phyloP scores from a whole-genome alignment of 2,797 vertebrate species.

The Chromis chromis region DNA sequence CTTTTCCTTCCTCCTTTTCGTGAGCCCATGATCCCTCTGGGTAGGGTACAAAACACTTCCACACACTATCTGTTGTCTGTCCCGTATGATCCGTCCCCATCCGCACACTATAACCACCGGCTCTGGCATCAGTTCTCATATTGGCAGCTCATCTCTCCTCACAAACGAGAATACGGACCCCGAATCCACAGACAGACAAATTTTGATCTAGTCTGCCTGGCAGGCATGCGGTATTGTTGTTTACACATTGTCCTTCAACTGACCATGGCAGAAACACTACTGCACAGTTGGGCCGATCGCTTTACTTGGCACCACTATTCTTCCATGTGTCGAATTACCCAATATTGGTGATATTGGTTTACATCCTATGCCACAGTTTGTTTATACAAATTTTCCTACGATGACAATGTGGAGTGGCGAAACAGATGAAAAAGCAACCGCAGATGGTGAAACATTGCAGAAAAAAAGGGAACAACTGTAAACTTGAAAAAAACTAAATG shows the following conservation, averaged over 20 bases:
- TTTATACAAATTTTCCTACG: conserved; percentile 36
- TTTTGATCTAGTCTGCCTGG: conserved; percentile 60
- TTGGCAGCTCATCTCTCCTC: conserved; percentile 57
- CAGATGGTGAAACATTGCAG: conserved; percentile 43
- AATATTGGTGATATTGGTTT: conserved; percentile 40
- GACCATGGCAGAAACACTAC: conserved; percentile 59
- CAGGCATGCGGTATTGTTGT: conserved; percentile 52
- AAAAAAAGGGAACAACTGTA: conserved; percentile 27
- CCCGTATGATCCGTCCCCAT: conserved; percentile 47
- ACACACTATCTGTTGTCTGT: conserved; percentile 59
- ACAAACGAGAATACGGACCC: conserved; percentile 44
- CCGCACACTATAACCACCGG: conserved; percentile 45
- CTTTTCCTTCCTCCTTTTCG: conserved; percentile 31
- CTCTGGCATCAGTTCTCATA: conserved; percentile 54
- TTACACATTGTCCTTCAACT: conserved; percentile 68
- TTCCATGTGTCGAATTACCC: conserved; percentile 53
- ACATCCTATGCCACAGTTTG: conserved; percentile 44
- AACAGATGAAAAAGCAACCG: conserved; percentile 16
- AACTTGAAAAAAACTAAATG: conserved; percentile 21
- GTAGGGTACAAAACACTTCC: conserved; percentile 54
- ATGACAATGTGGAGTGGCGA: conserved; percentile 26
- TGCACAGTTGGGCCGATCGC: conserved; percentile 9
- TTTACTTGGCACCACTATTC: conserved; percentile 36
- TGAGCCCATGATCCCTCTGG: conserved; percentile 63
- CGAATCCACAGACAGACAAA: conserved; percentile 50